Evolutionary conservation across 2,797 vertebrate genomes (phyloP).

Genomic region (Craterocephalus amniculus): DNA sequence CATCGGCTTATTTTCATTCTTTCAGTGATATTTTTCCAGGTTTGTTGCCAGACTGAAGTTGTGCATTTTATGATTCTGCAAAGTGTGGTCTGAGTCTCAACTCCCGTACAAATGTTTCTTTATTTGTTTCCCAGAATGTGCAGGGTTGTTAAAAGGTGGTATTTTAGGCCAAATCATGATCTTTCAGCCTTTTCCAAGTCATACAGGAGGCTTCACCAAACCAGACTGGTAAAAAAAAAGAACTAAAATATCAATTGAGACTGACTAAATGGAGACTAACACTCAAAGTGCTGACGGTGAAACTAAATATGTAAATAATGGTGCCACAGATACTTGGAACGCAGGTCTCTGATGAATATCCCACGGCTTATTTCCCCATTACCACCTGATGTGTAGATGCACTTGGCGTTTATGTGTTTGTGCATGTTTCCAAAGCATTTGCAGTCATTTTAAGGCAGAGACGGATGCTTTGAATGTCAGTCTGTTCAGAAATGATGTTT

Average conservation of each 20-base stretch:
- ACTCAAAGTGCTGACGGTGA: background rate
- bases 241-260: background rate
- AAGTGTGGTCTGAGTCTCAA: background rate
- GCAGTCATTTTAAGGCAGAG: background rate
- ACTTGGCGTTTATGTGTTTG: background rate
- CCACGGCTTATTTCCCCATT: background rate
- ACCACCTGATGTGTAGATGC: background rate
- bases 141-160: background rate
- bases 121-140: too few relatives aligned
- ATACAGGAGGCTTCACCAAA: background rate
- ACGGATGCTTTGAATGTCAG: background rate
- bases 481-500: background rate
- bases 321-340: background rate
- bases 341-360: background rate
- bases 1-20: slow-evolving; percentile 47
- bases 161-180: background rate
- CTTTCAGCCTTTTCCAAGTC: background rate
- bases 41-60: background rate
- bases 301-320: background rate
- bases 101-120: background rate
- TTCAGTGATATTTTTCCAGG: background rate
- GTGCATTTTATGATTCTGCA: slow-evolving; percentile 33
- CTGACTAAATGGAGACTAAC: background rate
- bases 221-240: background rate
- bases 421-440: background rate